A percentile compares a stretch with the other conserved stretches of the same genome.
Conservation (phyloP, 2,113 vertebrate genomes). For the Athene cunicularia region DNA sequence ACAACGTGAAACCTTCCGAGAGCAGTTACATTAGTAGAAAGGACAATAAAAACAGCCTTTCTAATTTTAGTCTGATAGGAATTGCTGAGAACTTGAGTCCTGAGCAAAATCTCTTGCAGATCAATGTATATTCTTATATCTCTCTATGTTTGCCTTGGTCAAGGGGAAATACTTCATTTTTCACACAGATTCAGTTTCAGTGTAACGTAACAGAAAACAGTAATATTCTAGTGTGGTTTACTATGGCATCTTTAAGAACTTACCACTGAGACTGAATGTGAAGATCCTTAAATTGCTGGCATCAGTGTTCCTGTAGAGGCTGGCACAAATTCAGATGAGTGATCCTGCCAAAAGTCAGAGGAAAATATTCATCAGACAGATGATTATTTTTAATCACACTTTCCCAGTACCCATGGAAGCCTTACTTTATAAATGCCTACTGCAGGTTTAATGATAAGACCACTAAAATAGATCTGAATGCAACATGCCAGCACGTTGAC, state of each 20-base stretch:
- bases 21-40: not conserved
- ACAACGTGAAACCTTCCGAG: not conserved
- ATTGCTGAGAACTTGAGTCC: conserved; percentile 8
- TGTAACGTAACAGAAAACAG: not conserved
- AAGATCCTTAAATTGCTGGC: conserved; percentile 72
- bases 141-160: not conserved
- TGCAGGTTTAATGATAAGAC: conserved; percentile 66
- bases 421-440: conserved; percentile 45
- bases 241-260: conserved; percentile 59
- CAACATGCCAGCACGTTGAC: not conserved
- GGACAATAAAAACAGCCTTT: not conserved
- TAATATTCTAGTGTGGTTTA: conserved; percentile 14
- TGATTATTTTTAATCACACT: conserved; percentile 67
- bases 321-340: conserved; percentile 54
- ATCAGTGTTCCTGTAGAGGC: conserved; percentile 59
- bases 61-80: not conserved
- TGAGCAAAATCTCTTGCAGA: not conserved
- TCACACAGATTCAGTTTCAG: not conserved
- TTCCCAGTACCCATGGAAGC: conserved; percentile 17
- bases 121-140: not conserved
- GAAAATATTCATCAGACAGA: conserved; percentile 70
- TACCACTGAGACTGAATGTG: conserved; percentile 62
- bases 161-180: not conserved
- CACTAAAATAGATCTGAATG: conserved; percentile 43
- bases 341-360: conserved; percentile 77